These are phyloP conservation scores for Morinoia aosen DNA, from an alignment of 2,888 invertebrate species.

Conservation along the genomic window DNA sequence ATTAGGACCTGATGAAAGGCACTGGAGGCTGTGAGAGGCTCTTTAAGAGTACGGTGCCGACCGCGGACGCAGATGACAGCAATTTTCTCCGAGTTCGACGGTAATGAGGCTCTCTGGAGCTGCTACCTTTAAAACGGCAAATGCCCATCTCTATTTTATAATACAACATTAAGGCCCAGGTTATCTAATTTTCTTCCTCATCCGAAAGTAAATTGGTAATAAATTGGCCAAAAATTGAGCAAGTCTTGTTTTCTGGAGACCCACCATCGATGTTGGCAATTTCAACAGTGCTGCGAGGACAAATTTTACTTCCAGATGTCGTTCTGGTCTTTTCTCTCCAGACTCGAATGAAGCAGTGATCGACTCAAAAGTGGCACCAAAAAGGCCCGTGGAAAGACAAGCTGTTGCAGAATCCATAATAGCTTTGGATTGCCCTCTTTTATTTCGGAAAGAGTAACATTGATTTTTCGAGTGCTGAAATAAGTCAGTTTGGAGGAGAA, in stretches of 20 bases:
- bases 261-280: neutral
- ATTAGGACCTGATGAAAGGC: constrained; percentile 6
- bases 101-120: constrained; percentile 45
- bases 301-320: neutral
- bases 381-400: neutral
- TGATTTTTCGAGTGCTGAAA: neutral
- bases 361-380: neutral
- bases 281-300: neutral
- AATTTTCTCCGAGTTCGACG: constrained; percentile 13
- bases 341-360: neutral
- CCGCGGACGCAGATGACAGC: constrained; percentile 32
- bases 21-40: neutral
- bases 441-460: neutral
- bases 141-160: constrained; percentile 50
- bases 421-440: neutral
- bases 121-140: constrained; percentile 40
- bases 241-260: constrained; percentile 40
- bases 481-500: neutral
- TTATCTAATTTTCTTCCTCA: constrained; percentile 50
- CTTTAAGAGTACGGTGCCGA: neutral
- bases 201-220: constrained; percentile 40
- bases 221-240: constrained; percentile 49
- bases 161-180: constrained; percentile 44
- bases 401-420: neutral
- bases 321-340: neutral